Conservation (phyloP, 2,888 invertebrate genomes). For the Camponotus fellah region DNA sequence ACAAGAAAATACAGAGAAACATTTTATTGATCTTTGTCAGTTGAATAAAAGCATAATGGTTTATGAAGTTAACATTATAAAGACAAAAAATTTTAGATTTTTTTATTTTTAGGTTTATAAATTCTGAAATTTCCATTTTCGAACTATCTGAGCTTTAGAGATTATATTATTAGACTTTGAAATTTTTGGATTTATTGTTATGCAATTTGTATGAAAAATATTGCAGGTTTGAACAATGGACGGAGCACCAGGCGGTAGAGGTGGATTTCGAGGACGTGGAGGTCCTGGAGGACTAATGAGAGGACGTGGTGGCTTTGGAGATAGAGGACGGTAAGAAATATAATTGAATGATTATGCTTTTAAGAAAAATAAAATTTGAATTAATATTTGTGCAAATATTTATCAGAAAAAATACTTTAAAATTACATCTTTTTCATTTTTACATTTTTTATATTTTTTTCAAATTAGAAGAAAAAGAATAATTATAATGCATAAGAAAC, state of each 20-base stretch:
- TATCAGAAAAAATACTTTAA: not conserved
- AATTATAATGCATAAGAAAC: not conserved
- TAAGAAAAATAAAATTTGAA: not conserved
- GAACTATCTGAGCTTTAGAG: not conserved
- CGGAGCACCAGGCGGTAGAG: slow-evolving; percentile 66
- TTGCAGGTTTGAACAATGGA: slow-evolving; percentile 65
- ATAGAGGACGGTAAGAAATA: slow-evolving; percentile 80
- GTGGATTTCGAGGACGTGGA: slow-evolving; percentile 78
- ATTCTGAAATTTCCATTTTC: not conserved
- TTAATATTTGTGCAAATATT: not conserved
- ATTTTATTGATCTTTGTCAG: not conserved
- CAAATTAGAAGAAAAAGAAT: not conserved
- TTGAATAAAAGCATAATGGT: not conserved
- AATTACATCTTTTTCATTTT: not conserved
- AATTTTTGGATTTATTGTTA: not conserved
- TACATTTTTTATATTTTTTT: no score
- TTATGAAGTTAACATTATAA: not conserved
- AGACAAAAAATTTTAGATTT: not conserved
- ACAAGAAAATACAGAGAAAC: not conserved
- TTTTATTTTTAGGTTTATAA: not conserved
- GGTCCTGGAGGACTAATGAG: slow-evolving; percentile 82
- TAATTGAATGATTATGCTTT: not conserved
- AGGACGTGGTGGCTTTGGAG: slow-evolving; percentile 83
- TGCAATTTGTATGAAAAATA: not conserved
- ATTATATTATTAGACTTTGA: not conserved